phyloP scores from a whole-genome alignment of 2,888 invertebrate genomes.

The Leptopterna dolabrata region DNA sequence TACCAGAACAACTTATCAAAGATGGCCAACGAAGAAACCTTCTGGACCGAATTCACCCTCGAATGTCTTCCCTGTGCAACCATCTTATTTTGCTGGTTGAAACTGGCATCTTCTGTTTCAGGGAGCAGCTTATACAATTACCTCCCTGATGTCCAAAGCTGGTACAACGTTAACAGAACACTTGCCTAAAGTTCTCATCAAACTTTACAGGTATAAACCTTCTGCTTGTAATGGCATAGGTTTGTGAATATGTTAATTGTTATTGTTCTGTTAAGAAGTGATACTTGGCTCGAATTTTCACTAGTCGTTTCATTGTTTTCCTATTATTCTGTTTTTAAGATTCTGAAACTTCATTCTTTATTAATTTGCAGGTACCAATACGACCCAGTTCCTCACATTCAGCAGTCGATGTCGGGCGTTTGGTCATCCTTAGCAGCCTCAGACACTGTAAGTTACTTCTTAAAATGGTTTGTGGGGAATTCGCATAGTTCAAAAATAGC shows the following conservation, averaged over 20 bases:
- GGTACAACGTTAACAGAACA: conserved; percentile 85
- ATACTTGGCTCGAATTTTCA: too few relatives aligned
- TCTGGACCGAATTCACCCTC: neutral
- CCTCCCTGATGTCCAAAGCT: conserved; percentile 85
- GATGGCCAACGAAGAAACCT: too few relatives aligned
- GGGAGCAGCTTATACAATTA: conserved; percentile 94
- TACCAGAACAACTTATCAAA: too few relatives aligned
- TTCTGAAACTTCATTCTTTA: too few relatives aligned
- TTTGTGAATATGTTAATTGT: too few relatives aligned
- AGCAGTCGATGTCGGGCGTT: conserved; percentile 92
- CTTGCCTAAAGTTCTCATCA: conserved; percentile 79
- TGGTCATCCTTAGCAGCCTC: conserved; percentile 92
- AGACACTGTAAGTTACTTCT: conserved; percentile 75
- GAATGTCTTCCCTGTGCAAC: too few relatives aligned
- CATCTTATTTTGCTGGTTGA: too few relatives aligned
- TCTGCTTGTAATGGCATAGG: too few relatives aligned
- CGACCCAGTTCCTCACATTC: conserved; percentile 92
- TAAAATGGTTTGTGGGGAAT: conserved; percentile 56
- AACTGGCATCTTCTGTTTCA: conserved; percentile 61
- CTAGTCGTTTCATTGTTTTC: neutral
- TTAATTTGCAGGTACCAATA: conserved; percentile 77
- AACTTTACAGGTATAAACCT: conserved; percentile 68
- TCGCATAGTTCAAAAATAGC: too few relatives aligned
- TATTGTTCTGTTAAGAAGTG: too few relatives aligned
- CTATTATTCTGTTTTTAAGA: too few relatives aligned